Base-by-base conservation (phyloP, 2,113 vertebrate genomes). In the Fulica atra region DNA sequence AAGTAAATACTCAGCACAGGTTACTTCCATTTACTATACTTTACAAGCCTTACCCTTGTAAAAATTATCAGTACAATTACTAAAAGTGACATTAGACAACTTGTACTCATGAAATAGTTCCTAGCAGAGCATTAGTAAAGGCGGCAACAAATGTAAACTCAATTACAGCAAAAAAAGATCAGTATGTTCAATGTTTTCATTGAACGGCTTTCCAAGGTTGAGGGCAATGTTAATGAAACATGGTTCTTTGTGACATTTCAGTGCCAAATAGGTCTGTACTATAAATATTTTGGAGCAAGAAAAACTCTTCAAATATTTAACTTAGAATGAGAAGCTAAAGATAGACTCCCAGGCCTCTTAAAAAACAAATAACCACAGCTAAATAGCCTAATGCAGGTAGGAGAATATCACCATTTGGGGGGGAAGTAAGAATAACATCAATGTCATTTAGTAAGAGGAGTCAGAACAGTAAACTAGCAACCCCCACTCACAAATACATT, bases 291-390 rank as follows among this genome's bases (percentile, higher is more conserved):
- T 24, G 48, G 46, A 78, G 21, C 33, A 88, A 83, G 53, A 72
- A 68, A 86, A 36, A 51, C 65, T 94, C 78, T 70, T 69, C 48
- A 81, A 95, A 74, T 90, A 93, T 79, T 81, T 78, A 53, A 69
- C 61, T 90, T 64, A 17, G 35, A 86, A 90, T 13, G 16, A 90
- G 70, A 83, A 86, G 35, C 65, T 38, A 78, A 90, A 64, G 6
- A 70, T 11, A 0, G 25, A 74, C 33, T 86, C 68, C 23, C 23
- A 77, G 60, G 51, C 5, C 76, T 82, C 79, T 83, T 54, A 80
- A 74, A 94, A 83, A 83, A 54, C 8, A 59, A 82, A 40, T 61
- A 48, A 61, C 46, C 88, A 69, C 70, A 86, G 64, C 76, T 81
- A 83, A 73, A 36, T 25, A 91, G 56, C 33, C 83, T 68, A 14